Evolutionary conservation across 2,113 vertebrate genomes (phyloP).

Genomic region (Argyrosomus japonicus): DNA sequence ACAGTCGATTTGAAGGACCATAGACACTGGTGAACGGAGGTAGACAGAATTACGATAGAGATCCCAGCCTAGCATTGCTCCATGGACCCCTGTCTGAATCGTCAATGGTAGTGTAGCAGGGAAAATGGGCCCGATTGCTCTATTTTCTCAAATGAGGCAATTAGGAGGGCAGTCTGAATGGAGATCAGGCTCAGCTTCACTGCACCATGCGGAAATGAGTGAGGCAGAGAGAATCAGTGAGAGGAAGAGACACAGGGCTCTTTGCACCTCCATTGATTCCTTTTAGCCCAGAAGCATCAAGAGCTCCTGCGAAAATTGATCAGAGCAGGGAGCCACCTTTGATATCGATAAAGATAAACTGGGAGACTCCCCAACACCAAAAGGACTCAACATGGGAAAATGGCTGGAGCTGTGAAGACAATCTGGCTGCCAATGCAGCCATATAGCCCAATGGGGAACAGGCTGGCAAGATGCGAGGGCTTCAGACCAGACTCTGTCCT

Average conservation of each 20-base stretch:
- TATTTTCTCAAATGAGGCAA: conserved; percentile 83
- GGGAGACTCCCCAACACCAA: conserved; percentile 55
- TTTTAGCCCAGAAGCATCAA: conserved; percentile 64
- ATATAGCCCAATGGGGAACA: conserved; percentile 25
- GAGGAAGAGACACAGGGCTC: conserved; percentile 49
- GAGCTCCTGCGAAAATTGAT: conserved; percentile 74
- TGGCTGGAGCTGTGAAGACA: conserved; percentile 58
- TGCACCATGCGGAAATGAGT: conserved; percentile 61
- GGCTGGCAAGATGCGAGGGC: conserved; percentile 38
- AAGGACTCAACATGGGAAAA: conserved; percentile 53
- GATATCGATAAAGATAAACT: conserved; percentile 72
- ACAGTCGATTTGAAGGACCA: conserved; percentile 40
- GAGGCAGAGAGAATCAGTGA: conserved; percentile 57
- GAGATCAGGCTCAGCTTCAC: conserved; percentile 71
- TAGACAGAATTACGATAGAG: conserved; percentile 61
- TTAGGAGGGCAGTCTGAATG: conserved; percentile 76
- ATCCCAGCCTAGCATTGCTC: conserved; percentile 60
- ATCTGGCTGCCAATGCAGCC: conserved; percentile 50
- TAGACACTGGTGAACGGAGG: conserved; percentile 34
- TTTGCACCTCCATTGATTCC: conserved; percentile 76
- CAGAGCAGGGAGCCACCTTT: conserved; percentile 69
- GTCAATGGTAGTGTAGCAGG: conserved; percentile 67
- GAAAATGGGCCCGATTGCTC: conserved; percentile 72
- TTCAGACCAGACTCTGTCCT: conserved; percentile 62
- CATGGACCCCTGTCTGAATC: conserved; percentile 65